phyloP scores from a whole-genome alignment of 2,888 invertebrate species.

The Patella depressa region DNA sequence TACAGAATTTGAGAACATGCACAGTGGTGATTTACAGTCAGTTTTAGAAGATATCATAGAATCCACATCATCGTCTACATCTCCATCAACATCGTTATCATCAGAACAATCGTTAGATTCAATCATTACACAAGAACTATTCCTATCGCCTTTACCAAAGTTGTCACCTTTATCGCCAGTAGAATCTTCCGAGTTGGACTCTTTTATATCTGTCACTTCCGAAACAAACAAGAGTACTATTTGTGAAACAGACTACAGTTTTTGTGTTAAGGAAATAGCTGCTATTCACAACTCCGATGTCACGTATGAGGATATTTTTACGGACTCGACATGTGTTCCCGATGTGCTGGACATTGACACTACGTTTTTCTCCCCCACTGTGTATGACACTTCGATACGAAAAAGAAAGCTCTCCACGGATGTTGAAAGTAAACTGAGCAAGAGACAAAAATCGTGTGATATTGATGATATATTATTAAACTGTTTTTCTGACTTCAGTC shows the following conservation, averaged over 20 bases:
- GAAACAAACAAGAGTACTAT: background rate
- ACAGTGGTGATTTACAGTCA: background rate
- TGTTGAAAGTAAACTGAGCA: background rate
- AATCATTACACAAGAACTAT: no score
- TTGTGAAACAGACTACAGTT: background rate
- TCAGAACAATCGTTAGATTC: background rate
- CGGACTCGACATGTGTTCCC: background rate
- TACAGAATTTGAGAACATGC: background rate
- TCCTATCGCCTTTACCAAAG: background rate
- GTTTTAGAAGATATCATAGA: background rate
- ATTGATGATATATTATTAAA: background rate
- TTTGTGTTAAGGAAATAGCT: background rate
- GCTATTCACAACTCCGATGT: background rate
- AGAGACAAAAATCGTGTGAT: background rate
- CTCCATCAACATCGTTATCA: background rate
- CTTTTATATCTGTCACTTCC: background rate
- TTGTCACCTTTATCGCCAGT: background rate
- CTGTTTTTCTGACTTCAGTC: background rate
- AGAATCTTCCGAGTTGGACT: background rate
- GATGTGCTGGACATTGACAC: background rate
- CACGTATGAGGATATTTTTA: background rate
- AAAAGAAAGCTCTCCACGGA: background rate
- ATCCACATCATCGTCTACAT: background rate
- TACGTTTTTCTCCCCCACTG: background rate
- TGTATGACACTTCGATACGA: background rate